Percentiles rank a stretch among this genome's conserved stretches.
phyloP scores from a whole-genome alignment of 2,888 invertebrate genomes.

The Doris montereyensis region DNA sequence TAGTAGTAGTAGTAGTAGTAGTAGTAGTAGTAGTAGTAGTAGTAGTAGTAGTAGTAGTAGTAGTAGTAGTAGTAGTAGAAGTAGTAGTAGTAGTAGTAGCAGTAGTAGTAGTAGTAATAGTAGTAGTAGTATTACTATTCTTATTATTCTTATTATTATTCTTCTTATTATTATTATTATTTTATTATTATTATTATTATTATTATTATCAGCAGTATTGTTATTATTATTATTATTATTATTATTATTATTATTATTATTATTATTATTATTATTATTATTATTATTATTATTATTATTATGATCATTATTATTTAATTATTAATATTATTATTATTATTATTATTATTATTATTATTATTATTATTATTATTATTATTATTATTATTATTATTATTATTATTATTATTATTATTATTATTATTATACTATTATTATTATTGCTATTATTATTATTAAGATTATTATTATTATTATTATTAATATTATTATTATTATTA shows the following conservation, averaged over 20 bases:
- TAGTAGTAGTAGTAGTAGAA: neutral
- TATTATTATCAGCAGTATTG: neutral
- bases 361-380: too few relatives aligned
- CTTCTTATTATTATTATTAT: constrained; percentile 36
- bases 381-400: too few relatives aligned
- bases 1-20: neutral
- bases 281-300: constrained; percentile 10
- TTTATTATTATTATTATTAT: constrained; percentile 21
- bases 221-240: neutral
- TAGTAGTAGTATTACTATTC: too few relatives aligned
- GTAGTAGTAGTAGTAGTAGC: neutral
- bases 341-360: neutral
- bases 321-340: neutral
- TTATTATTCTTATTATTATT: constrained; percentile 75
- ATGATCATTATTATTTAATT: neutral
- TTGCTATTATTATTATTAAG: too few relatives aligned
- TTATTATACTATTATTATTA: too few relatives aligned
- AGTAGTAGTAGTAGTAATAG: neutral
- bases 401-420: too few relatives aligned
- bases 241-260: neutral
- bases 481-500: too few relatives aligned
- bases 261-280: constrained; percentile 11
- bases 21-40: neutral
- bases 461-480: too few relatives aligned
- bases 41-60: neutral